These are phyloP conservation scores for Gortyna flavago DNA, from an alignment of 2,888 invertebrate species.

Conservation along the genomic window DNA sequence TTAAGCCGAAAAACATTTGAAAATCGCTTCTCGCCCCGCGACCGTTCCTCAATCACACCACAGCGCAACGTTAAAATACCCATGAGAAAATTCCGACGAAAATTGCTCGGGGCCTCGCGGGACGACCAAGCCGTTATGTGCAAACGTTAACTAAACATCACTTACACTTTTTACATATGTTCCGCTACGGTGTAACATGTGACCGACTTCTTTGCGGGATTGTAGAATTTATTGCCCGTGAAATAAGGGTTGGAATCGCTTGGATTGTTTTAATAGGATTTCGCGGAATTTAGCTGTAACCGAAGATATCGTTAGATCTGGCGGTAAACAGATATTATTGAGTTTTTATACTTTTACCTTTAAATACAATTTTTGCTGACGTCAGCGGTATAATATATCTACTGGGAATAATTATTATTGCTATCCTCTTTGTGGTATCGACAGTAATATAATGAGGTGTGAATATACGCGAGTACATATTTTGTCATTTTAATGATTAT, in stretches of 20 bases:
- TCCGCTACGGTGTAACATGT: constrained; percentile 62
- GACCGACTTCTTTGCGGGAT: constrained; percentile 27
- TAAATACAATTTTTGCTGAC: constrained; percentile 17
- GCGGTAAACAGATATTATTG: constrained; percentile 54
- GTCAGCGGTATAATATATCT: constrained; percentile 2
- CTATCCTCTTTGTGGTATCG: constrained; percentile 26
- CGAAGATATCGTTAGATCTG: constrained; percentile 53
- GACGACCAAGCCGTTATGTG: constrained; percentile 66
- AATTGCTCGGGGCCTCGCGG: constrained; percentile 71
- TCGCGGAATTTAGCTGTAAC: constrained; percentile 55
- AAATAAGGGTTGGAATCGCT: constrained; percentile 39
- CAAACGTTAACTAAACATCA: constrained; percentile 70
- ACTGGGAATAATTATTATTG: constrained; percentile 34
- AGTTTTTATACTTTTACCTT: constrained; percentile 51
- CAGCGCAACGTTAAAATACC: constrained; percentile 69
- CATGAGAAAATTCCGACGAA: constrained; percentile 77
- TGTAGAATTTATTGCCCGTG: constrained; percentile 32
- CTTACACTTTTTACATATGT: constrained; percentile 69
- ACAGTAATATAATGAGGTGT: too few species aligned
- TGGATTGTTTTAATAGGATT: constrained; percentile 53
- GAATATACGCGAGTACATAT: too few species aligned
- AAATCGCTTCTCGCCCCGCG: constrained; percentile 56
- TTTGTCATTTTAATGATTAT: too few species aligned
- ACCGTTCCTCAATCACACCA: constrained; percentile 59
- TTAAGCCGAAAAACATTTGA: constrained; percentile 38